Evolutionary conservation across 2,113 vertebrate species (phyloP), one percentile per base, ranked within the genome.

Genomic region (Crocuta crocuta): DNA sequence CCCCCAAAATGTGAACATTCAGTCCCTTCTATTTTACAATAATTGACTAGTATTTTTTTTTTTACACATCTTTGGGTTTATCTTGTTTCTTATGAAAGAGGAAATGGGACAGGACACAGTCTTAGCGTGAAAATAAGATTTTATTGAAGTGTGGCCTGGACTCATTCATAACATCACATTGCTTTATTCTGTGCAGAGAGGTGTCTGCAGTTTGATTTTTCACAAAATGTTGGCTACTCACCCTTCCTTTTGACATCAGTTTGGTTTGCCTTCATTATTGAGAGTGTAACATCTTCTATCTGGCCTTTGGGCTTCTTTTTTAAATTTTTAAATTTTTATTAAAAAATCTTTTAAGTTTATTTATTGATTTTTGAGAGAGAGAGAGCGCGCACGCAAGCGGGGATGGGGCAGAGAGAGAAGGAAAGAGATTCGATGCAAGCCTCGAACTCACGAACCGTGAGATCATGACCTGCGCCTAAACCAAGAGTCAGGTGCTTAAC

Each of bases 191-290:
- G 86, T 66, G 26, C 28, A 81, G 74, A 94, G 17, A 95, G 65
- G 53, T 17, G 6, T 13, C 65, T 94, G 33, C 2, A 8, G 3
- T 96, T 94, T 88, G 9, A 19, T 81, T 79, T 84, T 76, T 31
- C 35, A 45, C 15, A 76, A 53, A 71, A 66, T 26, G 12, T 63
- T 68, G 28, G 11, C 55, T 94, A 43, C 53, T 88, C 71, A 50
- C 4, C 28, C 2, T 13, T 93, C 10, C 8, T 89, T 31, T 94
- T 94, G 66, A 66, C 19, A 85, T 93, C 33, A 24, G 1, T 93
- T 93, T 95, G 33, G 28, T 93, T 94, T 95, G 10, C 19, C 82
- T 82, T 88, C 39, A 58, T 73, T 35, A 82, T 82, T 53, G 17
- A 70, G 31, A 85, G 2, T 70, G 31, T 65, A 58, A 35, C 63